Percentiles rank a stretch among this genome's conserved stretches.
Evolutionary conservation across 2,888 invertebrate genomes (phyloP).

Genomic region (Parnassius apollo): DNA sequence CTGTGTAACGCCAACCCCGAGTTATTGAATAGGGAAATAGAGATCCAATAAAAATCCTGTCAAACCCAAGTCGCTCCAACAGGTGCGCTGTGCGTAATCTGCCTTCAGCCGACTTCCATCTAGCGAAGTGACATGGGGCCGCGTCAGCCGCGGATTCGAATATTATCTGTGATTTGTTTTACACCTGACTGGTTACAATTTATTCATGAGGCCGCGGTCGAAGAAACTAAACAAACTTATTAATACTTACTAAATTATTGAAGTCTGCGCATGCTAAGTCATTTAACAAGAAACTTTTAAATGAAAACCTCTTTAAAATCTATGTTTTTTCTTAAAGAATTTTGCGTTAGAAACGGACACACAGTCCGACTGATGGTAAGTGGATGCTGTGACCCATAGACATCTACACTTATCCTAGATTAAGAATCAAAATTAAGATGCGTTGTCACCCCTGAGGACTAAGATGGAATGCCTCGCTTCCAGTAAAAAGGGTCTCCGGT

Average conservation of each 20-base stretch:
- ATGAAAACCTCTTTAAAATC: too few relatives aligned
- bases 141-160: constrained; percentile 23
- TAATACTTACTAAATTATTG: background rate
- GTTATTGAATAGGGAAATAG: constrained; percentile 71
- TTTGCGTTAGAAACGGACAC: too few relatives aligned
- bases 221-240: background rate
- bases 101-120: constrained; percentile 23
- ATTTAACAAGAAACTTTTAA: too few relatives aligned
- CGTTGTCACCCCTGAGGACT: too few relatives aligned
- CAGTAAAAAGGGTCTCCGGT: too few relatives aligned
- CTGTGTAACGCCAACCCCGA: constrained; percentile 65
- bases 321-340: too few relatives aligned
- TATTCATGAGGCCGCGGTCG: constrained; percentile 16
- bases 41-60: constrained; percentile 75
- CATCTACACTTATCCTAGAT: too few relatives aligned
- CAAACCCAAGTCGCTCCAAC: constrained; percentile 64
- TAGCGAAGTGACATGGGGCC: constrained; percentile 18
- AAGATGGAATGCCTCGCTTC: too few relatives aligned
- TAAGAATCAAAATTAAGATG: too few relatives aligned
- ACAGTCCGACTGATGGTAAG: too few relatives aligned
- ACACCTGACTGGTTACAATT: constrained; percentile 22
- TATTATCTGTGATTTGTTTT: constrained; percentile 27
- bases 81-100: constrained; percentile 44
- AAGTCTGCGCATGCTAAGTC: too few relatives aligned
- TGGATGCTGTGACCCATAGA: too few relatives aligned